Conservation (phyloP, 2,888 invertebrate species). For the Acronicta aceris region DNA sequence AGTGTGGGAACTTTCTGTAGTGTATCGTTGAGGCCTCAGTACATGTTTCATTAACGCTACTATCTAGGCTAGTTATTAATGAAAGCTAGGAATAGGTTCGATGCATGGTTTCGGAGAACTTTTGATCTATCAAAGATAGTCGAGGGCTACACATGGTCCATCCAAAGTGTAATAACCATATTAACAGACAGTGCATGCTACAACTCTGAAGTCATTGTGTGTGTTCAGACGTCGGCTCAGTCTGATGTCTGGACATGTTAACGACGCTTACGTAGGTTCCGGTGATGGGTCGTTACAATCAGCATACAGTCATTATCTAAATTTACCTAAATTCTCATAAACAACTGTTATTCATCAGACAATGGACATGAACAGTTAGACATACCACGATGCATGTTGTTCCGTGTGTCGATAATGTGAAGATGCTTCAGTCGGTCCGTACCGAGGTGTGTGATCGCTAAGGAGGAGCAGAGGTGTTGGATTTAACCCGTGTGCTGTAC, state of each 20-base stretch:
- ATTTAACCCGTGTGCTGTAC: constrained; percentile 59
- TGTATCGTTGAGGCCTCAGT: constrained; percentile 77
- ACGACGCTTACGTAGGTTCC: constrained; percentile 69
- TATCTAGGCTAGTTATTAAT: constrained; percentile 82
- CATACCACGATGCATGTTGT: constrained; percentile 71
- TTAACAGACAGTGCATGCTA: constrained; percentile 81
- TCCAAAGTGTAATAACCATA: constrained; percentile 78
- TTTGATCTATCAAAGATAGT: constrained; percentile 54
- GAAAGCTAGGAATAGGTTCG: constrained; percentile 76
- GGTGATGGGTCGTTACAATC: constrained; percentile 68
- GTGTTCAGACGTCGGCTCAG: constrained; percentile 48
- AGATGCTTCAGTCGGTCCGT: constrained; percentile 56
- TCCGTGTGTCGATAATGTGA: constrained; percentile 54
- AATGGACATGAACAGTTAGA: constrained; percentile 53
- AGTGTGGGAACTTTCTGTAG: constrained; percentile 53
- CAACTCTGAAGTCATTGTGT: constrained; percentile 65
- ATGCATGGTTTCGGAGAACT: constrained; percentile 78
- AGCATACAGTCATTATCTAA: constrained; percentile 47
- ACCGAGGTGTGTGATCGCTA: constrained; percentile 56
- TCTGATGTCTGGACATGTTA: constrained; percentile 46
- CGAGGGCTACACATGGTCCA: constrained; percentile 65
- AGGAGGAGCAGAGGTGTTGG: constrained; percentile 66
- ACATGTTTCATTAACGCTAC: constrained; percentile 84
- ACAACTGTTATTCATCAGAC: constrained; percentile 46
- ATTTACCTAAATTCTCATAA: constrained; percentile 50